These are phyloP conservation scores for Pogonomyrmex barbatus DNA, from an alignment of 1,140 invertebrate species.

Conservation along the genomic window DNA sequence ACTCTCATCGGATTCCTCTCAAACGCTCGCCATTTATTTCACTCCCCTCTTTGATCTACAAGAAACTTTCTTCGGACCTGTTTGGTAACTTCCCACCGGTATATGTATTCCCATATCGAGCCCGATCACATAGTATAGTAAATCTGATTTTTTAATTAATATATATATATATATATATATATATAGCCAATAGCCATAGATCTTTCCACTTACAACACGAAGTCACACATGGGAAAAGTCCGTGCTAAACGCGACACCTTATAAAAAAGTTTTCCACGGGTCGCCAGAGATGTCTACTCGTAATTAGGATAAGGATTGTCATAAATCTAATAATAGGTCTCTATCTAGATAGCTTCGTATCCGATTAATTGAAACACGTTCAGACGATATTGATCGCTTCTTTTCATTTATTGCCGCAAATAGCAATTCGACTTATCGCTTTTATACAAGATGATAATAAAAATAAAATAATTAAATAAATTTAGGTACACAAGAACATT, in stretches of 20 bases:
- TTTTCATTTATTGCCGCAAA: slow-evolving; percentile 13
- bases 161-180: too few relatives aligned
- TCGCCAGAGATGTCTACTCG: neutral
- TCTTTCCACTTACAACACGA: neutral
- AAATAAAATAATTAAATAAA: slow-evolving; percentile 5
- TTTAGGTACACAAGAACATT: neutral
- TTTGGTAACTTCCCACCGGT: slow-evolving; percentile 30
- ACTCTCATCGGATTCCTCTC: slow-evolving; percentile 68
- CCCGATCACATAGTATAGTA: neutral
- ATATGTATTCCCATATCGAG: neutral
- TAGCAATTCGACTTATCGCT: neutral
- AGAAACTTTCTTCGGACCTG: slow-evolving; percentile 72
- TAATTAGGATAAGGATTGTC: neutral
- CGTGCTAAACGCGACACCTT: slow-evolving; percentile 42
- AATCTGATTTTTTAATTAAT: neutral
- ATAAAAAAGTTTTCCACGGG: neutral
- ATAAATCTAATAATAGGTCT: too few relatives aligned
- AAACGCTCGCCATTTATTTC: slow-evolving; percentile 64
- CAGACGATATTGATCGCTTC: neutral
- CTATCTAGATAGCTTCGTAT: neutral
- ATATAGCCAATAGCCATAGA: slow-evolving; percentile 26
- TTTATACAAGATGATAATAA: neutral
- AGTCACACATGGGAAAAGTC: neutral
- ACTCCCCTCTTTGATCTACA: slow-evolving; percentile 17
- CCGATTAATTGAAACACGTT: neutral